Evolutionary conservation across 2,888 invertebrate genomes (phyloP), one percentile per base, ranked within the genome.

Genomic region (Nebria salina): DNA sequence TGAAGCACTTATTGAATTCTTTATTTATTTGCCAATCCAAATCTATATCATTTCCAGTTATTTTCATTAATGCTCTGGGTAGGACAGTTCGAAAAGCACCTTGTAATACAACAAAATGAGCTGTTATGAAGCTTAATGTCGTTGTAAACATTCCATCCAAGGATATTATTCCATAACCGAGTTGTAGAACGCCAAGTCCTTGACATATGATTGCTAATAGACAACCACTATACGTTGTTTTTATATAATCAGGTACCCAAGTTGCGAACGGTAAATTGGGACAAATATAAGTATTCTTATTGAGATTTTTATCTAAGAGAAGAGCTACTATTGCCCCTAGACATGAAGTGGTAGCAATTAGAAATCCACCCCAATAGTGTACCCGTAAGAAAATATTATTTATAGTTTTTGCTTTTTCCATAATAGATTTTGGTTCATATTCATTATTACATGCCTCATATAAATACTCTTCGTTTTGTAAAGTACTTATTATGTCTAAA

Each of bases 141-240:
- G 26, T 70, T 8, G 70, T 70, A 25, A 20, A 70, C 70, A 70
- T 70, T 26, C 70, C 70, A 25, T 70, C 70, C 4, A 70, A 2
- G 2, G 70, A 70, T 11, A 70, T 70, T 5, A 70, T 70, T 15
- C 13, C 34, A 9, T 15, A 70, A 7, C 70, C 70, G 6, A 70
- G 34, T 25, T 25, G 25, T 2, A 34, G 5, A 25, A 26, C 13
- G 6, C 25, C 20, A 70, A 70, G 11, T 70, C 26, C 70, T 25
- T 70, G 25, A 25, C 4, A 11, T 11, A 70, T 4, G 5, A 70
- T 70, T 8, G 70, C 25, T 3, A 70, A 25, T 1, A 70, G 2
- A 26, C 70, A 70, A 4, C 70, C 11, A 11, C 6, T 11, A 54
- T 8, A 13, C 0, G 25, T 70, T 20, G 5, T 70, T 13, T 25